Conservation (phyloP, 1,140 invertebrate species). For the Phortica variegata region DNA sequence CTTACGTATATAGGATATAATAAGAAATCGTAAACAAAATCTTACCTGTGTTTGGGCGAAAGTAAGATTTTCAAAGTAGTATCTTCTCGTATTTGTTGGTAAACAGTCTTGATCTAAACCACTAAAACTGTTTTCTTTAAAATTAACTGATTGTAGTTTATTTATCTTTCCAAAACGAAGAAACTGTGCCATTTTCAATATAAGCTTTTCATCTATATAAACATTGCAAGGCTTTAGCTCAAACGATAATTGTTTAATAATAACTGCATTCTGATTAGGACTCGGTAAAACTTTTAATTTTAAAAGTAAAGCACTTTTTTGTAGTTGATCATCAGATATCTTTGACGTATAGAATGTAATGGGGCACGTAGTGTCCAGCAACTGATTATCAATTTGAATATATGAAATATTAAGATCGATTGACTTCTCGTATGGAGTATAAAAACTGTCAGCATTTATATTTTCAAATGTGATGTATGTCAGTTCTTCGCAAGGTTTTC, state of each 20-base stretch:
- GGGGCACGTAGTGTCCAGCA: slow-evolving; percentile 80
- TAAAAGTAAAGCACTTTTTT: slow-evolving; percentile 66
- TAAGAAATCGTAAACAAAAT: not conserved
- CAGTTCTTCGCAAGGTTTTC: slow-evolving; percentile 80
- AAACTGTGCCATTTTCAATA: slow-evolving; percentile 79
- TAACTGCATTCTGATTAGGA: slow-evolving; percentile 73
- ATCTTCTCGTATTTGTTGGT: slow-evolving; percentile 76
- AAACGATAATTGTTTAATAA: slow-evolving; percentile 78
- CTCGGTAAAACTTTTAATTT: slow-evolving; percentile 69
- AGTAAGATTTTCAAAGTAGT: slow-evolving; percentile 88
- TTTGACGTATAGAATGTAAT: slow-evolving; percentile 75
- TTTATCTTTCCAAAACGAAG: slow-evolving; percentile 60
- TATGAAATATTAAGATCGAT: slow-evolving; percentile 74
- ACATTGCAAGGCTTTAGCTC: slow-evolving; percentile 81
- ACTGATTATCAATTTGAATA: slow-evolving; percentile 89
- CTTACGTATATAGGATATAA: slow-evolving; percentile 28
- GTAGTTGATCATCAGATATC: slow-evolving; percentile 43
- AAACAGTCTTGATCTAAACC: slow-evolving; percentile 76
- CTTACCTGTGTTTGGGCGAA: slow-evolving; percentile 68
- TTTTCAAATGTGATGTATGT: slow-evolving; percentile 76
- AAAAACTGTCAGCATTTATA: slow-evolving; percentile 69
- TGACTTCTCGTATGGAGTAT: slow-evolving; percentile 62
- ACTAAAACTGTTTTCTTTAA: slow-evolving; percentile 3
- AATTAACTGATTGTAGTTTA: not conserved
- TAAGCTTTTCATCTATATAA: slow-evolving; percentile 82